Evolutionary conservation across 2,797 vertebrate species (phyloP).

Genomic region (Melanogrammus aeglefinus): DNA sequence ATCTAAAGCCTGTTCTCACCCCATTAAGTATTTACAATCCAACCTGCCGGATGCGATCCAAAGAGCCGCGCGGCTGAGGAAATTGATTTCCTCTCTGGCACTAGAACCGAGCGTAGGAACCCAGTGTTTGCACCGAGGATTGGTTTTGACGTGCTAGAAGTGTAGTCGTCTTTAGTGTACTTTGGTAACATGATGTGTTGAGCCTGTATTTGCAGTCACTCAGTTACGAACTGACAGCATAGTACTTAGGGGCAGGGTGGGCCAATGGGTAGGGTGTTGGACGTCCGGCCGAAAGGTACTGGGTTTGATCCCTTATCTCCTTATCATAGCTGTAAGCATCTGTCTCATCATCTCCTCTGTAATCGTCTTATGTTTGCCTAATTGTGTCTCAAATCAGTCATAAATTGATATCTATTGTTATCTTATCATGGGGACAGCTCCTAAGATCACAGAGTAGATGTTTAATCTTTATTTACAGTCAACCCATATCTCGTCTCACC

Average conservation of each 20-base stretch:
- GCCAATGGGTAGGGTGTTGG: neutral
- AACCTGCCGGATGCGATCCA: neutral
- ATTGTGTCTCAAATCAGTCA: neutral
- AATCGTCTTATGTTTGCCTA: no score
- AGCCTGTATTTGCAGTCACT: neutral
- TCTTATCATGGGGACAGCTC: neutral
- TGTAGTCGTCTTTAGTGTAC: neutral
- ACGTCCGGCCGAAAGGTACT: neutral
- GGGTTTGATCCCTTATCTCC: neutral
- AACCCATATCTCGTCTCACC: neutral
- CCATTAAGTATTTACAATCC: constrained; percentile 3
- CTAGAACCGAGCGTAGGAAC: neutral
- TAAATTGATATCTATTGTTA: neutral
- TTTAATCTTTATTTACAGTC: neutral
- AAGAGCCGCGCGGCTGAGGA: neutral
- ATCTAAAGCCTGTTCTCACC: neutral
- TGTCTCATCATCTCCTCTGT: neutral
- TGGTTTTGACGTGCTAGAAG: neutral
- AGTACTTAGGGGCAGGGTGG: neutral
- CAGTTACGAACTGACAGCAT: neutral
- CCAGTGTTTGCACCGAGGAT: neutral
- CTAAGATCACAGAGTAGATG: neutral
- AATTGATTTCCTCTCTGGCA: neutral
- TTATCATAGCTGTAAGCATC: neutral
- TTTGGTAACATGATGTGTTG: neutral